A percentile compares a stretch with the other conserved stretches of the same genome.
phyloP scores from a whole-genome alignment of 2,113 vertebrate species.

The Dipodomys ordii region DNA sequence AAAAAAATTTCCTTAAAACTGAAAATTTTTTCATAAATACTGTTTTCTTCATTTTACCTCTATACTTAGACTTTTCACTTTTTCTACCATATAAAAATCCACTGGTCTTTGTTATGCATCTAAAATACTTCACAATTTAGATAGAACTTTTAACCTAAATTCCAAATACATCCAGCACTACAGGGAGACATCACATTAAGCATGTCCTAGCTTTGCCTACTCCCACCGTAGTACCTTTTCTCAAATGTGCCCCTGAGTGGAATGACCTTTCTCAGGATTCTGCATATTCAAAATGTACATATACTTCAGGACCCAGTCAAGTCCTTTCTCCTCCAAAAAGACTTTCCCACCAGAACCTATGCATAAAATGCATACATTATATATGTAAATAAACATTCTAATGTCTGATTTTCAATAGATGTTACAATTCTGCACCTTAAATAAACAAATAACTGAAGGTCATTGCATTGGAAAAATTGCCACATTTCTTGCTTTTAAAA shows the following conservation, averaged over 20 bases:
- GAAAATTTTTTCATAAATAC: background rate
- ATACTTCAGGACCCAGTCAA: background rate
- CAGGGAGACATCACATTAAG: background rate
- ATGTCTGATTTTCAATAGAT: constrained; percentile 21
- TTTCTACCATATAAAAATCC: background rate
- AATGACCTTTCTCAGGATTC: background rate
- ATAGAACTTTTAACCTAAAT: background rate
- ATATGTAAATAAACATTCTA: background rate
- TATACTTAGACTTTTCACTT: background rate
- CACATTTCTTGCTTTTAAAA: too few relatives aligned
- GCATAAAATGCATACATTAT: background rate
- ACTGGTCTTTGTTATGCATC: background rate
- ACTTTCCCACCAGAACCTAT: background rate
- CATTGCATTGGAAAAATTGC: too few relatives aligned
- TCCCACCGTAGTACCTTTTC: background rate
- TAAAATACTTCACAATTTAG: constrained; percentile 13
- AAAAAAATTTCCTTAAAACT: background rate
- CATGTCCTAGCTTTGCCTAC: background rate
- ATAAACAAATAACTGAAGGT: background rate
- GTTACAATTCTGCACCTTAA: background rate
- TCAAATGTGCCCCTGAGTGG: background rate
- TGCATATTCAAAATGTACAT: background rate
- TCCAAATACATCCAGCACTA: background rate
- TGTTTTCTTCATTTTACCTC: background rate
- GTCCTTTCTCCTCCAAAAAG: background rate